These are phyloP conservation scores for Melipona bicolor DNA, from an alignment of 2,888 invertebrate species.

Conservation along the genomic window DNA sequence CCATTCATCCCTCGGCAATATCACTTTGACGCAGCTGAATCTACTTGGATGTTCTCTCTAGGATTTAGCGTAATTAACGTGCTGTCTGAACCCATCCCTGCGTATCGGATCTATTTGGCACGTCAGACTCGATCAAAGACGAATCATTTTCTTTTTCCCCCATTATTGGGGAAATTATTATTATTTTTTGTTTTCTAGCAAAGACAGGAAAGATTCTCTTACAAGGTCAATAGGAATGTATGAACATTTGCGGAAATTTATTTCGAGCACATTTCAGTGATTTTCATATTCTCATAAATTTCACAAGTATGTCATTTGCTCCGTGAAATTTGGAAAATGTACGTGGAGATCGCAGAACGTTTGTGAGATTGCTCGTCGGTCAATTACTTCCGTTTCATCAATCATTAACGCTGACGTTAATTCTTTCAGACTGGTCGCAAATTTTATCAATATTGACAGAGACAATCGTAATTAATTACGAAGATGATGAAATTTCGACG, in stretches of 20 bases:
- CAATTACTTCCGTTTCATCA: too few species aligned
- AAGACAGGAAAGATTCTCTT: background rate
- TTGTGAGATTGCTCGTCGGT: too few species aligned
- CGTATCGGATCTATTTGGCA: background rate
- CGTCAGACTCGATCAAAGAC: background rate
- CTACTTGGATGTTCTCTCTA: background rate
- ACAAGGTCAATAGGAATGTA: too few species aligned
- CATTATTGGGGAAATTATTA: background rate
- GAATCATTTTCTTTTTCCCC: background rate
- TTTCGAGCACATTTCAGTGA: too few species aligned
- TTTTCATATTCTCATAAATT: too few species aligned
- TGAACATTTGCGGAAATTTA: too few species aligned
- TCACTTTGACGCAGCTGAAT: slow-evolving; percentile 4
- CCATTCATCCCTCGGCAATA: background rate
- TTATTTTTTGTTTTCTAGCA: background rate
- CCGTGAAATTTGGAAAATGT: too few species aligned
- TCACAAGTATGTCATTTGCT: too few species aligned
- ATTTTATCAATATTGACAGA: too few species aligned
- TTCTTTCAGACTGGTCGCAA: too few species aligned
- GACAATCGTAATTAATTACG: background rate
- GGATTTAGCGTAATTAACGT: slow-evolving; percentile 23
- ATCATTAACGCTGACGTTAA: too few species aligned
- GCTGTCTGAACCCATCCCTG: background rate
- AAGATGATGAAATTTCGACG: background rate
- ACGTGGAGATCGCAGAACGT: too few species aligned